Evolutionary conservation across 1,140 invertebrate species (phyloP), one percentile per base, ranked within the genome.

Genomic region (Drosophila pseudoananassae): DNA sequence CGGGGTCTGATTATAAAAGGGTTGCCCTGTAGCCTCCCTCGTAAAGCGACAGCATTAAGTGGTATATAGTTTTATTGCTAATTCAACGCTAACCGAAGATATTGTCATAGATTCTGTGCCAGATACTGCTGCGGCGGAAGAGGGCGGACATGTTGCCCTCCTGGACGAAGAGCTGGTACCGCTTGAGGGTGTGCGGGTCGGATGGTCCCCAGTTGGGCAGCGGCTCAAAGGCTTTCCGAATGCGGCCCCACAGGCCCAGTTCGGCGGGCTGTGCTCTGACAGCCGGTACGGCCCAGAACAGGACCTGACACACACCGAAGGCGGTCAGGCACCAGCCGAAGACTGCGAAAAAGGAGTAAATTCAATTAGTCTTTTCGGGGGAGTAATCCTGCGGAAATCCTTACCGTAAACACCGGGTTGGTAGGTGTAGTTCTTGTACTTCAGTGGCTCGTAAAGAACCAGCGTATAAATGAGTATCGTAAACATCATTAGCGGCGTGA

Each of bases 401-500:
- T 91, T 84, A 94, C 93, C 91, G 66, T 94, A 92, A 40, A 93
- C 93, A 15, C 83, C 92, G 8, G 78, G 17, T n/a, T 93, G 93
- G 91, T 93, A 94, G 12, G 75, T 84, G n/a, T 92, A 90, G 15
- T 91, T 88, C 55, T 92, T 92, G 73, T 94, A 93, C 46, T 92
- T 92, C 0, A 95, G 61, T 6, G 93, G 93, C 59, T 93, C 90
- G 15, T 94, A 90, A 27, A 92, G 93, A 6, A 91, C 88, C 23
- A 96, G 74, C 12, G 93, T 94, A 75, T 96, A 96, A 49, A 95
- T 65, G 25, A 96, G 91, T 57, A 96, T 95, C n/a, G 94, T 92
- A 17, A 94, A 88, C 23, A 98, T 92, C 29, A 96, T 91, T 9
- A 95, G 61, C 1, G 97, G 97, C 33, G 96, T 96, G 15, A 96